Conservation (phyloP, 2,797 vertebrate genomes). For the Trichosurus vulpecula region DNA sequence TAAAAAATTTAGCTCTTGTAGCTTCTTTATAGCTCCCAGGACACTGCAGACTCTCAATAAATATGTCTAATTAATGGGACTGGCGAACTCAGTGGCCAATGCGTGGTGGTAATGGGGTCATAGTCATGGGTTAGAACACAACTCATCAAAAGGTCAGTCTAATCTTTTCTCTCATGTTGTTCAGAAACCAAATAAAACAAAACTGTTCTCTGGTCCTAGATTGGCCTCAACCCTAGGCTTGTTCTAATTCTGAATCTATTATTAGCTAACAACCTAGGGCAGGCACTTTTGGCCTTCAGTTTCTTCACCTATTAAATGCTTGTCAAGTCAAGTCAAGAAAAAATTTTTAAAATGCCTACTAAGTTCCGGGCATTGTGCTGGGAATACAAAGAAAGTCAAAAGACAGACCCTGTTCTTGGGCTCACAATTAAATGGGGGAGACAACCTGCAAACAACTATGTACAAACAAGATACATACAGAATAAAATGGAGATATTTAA, state of each 20-base stretch:
- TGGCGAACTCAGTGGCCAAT: neutral
- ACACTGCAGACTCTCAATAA: neutral
- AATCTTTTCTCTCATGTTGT: neutral
- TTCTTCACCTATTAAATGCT: neutral
- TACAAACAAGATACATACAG: neutral
- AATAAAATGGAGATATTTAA: neutral
- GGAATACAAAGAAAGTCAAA: neutral
- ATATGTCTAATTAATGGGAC: neutral
- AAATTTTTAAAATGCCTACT: neutral
- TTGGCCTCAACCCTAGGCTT: neutral
- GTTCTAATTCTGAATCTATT: neutral
- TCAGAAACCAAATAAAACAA: neutral
- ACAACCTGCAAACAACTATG: neutral
- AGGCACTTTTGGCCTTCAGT: neutral
- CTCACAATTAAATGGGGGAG: neutral
- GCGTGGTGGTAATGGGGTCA: neutral
- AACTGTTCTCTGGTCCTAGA: neutral
- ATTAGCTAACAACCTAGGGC: neutral
- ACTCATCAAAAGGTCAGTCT: neutral
- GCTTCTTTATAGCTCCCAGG: neutral
- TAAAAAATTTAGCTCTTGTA: neutral
- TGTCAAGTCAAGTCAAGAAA: neutral
- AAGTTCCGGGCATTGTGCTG: neutral
- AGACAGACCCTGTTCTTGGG: neutral
- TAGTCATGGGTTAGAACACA: neutral